Evolutionary conservation across 2,113 vertebrate genomes (phyloP).

Genomic region (Brachypteracias leptosomus): DNA sequence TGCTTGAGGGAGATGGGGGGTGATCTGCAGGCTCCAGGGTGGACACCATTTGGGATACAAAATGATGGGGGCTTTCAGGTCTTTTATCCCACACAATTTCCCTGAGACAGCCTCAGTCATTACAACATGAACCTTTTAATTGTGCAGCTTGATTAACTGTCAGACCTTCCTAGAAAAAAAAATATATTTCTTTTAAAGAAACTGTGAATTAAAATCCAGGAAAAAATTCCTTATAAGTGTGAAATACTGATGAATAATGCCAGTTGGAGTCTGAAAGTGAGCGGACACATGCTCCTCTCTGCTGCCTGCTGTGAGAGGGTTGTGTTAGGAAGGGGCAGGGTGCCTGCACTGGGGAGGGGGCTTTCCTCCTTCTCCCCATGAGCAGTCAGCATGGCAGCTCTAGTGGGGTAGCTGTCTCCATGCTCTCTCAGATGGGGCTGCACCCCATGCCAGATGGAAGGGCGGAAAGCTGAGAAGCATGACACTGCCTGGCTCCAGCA

Average conservation of each 20-base stretch:
- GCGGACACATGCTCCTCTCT: background rate
- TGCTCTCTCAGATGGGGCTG: background rate
- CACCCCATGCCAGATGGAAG: background rate
- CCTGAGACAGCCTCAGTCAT: background rate
- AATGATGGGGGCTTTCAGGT: background rate
- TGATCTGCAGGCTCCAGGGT: background rate
- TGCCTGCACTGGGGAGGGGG: background rate
- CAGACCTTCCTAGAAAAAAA: background rate
- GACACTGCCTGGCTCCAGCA: background rate
- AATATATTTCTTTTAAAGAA: background rate
- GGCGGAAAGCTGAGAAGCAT: background rate
- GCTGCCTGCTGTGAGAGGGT: background rate
- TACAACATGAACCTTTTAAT: background rate
- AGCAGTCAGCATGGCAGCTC: background rate
- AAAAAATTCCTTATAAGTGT: background rate
- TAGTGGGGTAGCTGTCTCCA: background rate
- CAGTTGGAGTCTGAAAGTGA: background rate
- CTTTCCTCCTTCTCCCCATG: background rate
- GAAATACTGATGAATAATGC: background rate
- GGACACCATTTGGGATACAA: background rate
- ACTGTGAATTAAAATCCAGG: background rate
- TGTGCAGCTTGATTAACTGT: background rate
- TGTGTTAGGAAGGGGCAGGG: background rate
- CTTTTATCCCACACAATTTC: background rate
- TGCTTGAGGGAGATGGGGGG: background rate